Percentiles rank a stretch among this genome's conserved stretches.
Conservation (phyloP, 1,140 invertebrate genomes). For the Antheraea pernyi region DNA sequence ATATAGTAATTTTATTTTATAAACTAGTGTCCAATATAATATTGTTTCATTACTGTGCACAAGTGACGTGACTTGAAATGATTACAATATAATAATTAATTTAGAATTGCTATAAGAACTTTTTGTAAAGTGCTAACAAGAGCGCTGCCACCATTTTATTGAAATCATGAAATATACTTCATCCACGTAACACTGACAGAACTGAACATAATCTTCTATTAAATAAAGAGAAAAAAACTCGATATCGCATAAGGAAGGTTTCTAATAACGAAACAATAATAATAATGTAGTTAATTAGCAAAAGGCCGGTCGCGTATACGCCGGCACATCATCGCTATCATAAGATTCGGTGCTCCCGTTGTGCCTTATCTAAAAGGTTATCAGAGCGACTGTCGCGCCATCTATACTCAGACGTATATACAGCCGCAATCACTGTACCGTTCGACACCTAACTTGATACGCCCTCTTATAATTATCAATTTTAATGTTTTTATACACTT, state of each 20-base stretch:
- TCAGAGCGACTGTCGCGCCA: conserved; percentile 1
- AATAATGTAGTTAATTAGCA: conserved; percentile 14
- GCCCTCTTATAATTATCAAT: neutral
- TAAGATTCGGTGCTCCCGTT: neutral
- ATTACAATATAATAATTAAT: too few relatives aligned
- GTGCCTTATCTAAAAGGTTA: conserved; percentile 10
- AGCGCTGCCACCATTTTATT: too few relatives aligned
- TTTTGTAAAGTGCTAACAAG: too few relatives aligned
- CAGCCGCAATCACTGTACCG: neutral
- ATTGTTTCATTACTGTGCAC: too few relatives aligned
- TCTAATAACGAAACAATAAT: neutral
- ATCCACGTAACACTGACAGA: too few relatives aligned
- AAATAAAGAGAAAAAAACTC: too few relatives aligned
- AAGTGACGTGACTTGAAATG: too few relatives aligned
- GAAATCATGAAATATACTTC: too few relatives aligned
- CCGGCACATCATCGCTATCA: neutral
- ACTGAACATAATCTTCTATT: too few relatives aligned
- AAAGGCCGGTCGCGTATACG: conserved; percentile 13
- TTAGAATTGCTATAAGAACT: too few relatives aligned
- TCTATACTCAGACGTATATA: neutral
- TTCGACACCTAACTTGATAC: neutral
- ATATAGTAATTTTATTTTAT: too few relatives aligned
- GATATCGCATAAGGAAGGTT: neutral
- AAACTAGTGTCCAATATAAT: too few relatives aligned
- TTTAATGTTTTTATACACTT: neutral